Conservation (phyloP, 2,113 vertebrate genomes). For the Perccottus glenii region DNA sequence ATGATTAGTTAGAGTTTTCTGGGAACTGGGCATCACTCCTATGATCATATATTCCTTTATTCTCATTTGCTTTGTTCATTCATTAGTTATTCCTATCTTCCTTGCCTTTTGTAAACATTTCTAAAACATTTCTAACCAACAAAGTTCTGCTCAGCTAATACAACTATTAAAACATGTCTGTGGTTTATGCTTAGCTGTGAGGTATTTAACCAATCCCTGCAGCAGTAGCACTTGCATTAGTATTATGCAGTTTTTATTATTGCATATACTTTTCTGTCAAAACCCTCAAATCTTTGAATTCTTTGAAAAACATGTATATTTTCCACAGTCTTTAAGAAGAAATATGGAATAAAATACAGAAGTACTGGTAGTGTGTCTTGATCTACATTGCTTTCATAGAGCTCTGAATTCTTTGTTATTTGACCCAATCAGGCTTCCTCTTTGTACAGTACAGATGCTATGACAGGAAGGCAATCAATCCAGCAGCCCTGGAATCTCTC, state of each 20-base stretch:
- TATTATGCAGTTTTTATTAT: too few relatives aligned
- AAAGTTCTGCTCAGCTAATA: too few relatives aligned
- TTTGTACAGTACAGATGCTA: conserved; percentile 24
- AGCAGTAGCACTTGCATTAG: too few relatives aligned
- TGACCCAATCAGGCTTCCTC: conserved; percentile 26
- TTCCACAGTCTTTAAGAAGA: not conserved
- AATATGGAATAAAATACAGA: conserved; percentile 3
- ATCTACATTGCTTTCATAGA: conserved; percentile 28
- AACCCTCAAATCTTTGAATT: too few relatives aligned
- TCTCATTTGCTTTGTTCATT: not conserved
- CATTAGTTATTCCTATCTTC: too few relatives aligned
- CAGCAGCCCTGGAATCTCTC: conserved; percentile 36
- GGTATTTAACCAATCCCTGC: too few relatives aligned
- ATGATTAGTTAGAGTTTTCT: conserved; percentile 5
- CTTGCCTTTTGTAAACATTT: too few relatives aligned
- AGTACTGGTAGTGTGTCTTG: conserved; percentile 12
- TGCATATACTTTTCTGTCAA: too few relatives aligned
- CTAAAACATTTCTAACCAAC: too few relatives aligned
- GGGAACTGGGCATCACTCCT: not conserved
- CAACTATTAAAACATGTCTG: too few relatives aligned
- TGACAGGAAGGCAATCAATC: conserved; percentile 47
- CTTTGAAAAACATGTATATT: not conserved
- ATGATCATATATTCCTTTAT: not conserved
- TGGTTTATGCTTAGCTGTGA: too few relatives aligned
- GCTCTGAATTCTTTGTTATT: conserved; percentile 39